phyloP scores from a whole-genome alignment of 2,888 invertebrate genomes.

The Calliopum simillimum region DNA sequence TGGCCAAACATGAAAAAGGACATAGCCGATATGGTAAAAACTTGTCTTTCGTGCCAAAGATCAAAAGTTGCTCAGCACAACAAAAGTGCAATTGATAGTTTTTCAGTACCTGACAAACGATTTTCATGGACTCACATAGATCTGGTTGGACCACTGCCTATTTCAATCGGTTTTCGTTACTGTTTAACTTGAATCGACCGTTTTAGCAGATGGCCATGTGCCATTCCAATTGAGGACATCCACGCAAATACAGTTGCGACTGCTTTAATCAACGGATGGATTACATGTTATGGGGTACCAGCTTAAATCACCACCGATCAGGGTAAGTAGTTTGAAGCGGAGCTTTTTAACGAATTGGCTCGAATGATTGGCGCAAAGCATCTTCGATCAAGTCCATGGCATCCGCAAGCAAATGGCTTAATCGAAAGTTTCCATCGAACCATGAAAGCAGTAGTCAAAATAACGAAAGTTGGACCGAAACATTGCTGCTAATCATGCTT shows the following conservation, averaged over 20 bases:
- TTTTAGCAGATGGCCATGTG: background rate
- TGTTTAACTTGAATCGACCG: too few species aligned
- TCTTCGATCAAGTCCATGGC: background rate
- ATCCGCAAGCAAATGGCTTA: background rate
- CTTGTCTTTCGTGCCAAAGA: too few species aligned
- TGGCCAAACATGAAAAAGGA: too few species aligned
- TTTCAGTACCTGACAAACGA: too few species aligned
- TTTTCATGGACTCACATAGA: too few species aligned
- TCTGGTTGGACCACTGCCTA: too few species aligned
- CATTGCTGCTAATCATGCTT: background rate
- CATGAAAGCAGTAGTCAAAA: background rate
- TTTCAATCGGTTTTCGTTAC: too few species aligned
- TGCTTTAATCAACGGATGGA: background rate
- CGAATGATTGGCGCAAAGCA: background rate
- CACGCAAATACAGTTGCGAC: background rate
- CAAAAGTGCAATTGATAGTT: too few species aligned
- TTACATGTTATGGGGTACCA: background rate
- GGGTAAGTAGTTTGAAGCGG: background rate
- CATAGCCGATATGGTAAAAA: too few species aligned
- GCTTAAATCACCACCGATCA: background rate
- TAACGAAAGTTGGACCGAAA: background rate
- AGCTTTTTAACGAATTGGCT: background rate
- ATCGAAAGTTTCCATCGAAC: background rate
- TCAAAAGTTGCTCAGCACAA: too few species aligned
- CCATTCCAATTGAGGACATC: background rate